phyloP scores from a whole-genome alignment of 30 jellyfish, hydroid and myxozoan genomes.

The Hydractinia echinata region DNA sequence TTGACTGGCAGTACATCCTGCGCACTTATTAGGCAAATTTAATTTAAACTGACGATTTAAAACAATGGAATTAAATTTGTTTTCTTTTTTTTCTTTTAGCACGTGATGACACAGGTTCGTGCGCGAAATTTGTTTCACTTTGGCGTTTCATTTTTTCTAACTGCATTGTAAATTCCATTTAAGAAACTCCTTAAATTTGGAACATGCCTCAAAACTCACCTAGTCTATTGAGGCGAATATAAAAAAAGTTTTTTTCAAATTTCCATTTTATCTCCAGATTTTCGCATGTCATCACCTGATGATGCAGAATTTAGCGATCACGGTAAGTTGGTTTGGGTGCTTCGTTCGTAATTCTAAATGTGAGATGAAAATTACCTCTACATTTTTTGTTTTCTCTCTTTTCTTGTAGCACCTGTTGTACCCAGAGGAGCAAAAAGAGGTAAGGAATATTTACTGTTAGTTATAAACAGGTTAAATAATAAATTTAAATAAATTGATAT shows the following conservation, averaged over 20 bases:
- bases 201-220: too few relatives aligned
- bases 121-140: neutral
- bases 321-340: neutral
- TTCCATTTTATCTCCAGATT: neutral
- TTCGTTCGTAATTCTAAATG: neutral
- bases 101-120: conserved; percentile 7
- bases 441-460: neutral
- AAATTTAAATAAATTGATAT: too few relatives aligned
- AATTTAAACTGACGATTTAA: too few relatives aligned
- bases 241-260: too few relatives aligned
- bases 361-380: neutral
- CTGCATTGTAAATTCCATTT: too few relatives aligned
- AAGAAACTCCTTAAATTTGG: too few relatives aligned
- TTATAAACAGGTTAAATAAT: too few relatives aligned
- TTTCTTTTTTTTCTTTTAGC: neutral
- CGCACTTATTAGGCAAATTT: too few relatives aligned
- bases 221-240: too few relatives aligned
- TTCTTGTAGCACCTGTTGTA: conserved; percentile 10
- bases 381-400: neutral
- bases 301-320: neutral
- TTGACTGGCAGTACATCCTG: too few relatives aligned
- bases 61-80: neutral
- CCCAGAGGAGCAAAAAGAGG: conserved; percentile 10
- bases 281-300: conserved; percentile 2
- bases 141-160: neutral